Conservation (phyloP, 1,140 invertebrate species). For the Scaptomyza montana region DNA sequence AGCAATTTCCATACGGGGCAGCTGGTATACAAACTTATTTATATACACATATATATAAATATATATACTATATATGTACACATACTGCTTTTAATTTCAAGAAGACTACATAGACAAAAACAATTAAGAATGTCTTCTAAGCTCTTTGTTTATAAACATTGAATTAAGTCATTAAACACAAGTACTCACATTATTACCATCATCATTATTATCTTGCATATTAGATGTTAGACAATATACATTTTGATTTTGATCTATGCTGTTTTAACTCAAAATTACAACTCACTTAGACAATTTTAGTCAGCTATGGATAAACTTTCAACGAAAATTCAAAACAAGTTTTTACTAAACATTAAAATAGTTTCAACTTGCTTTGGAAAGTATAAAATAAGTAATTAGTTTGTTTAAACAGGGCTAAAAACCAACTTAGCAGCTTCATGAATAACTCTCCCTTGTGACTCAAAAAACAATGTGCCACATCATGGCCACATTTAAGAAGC, state of each 20-base stretch:
- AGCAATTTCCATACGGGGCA: conserved; percentile 53
- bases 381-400: not conserved
- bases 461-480: too few species aligned
- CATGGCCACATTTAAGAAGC: not conserved
- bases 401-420: not conserved
- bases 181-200: not conserved
- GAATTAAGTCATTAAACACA: conserved; percentile 16
- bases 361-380: not conserved
- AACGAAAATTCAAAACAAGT: too few species aligned
- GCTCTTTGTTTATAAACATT: conserved; percentile 6
- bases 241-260: not conserved
- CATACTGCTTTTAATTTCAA: too few species aligned
- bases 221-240: not conserved
- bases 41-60: not conserved
- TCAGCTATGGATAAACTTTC: too few species aligned
- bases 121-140: conserved; percentile 16
- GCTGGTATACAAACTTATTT: not conserved
- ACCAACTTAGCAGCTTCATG: too few species aligned
- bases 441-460: not conserved
- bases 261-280: not conserved
- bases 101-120: not conserved
- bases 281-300: too few species aligned
- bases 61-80: not conserved
- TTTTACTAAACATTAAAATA: too few species aligned
- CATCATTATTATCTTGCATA: not conserved